These are phyloP conservation scores for Harpalus rufipes DNA, from an alignment of 2,888 invertebrate species.

Conservation along the genomic window DNA sequence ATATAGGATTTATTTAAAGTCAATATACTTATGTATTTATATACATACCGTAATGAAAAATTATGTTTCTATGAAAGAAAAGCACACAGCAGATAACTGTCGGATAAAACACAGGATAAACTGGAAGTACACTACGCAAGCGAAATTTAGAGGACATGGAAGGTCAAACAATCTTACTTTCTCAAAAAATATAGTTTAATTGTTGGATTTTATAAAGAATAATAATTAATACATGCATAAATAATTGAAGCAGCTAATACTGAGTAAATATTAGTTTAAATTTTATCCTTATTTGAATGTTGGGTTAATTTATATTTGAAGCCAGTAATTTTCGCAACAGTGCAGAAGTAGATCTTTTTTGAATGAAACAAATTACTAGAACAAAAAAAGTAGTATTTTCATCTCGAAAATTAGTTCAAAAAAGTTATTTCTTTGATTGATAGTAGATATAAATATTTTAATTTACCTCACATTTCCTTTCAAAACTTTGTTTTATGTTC, in stretches of 20 bases:
- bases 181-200: slow-evolving; percentile 7
- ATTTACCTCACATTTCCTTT: slow-evolving; percentile 15
- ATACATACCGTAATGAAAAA: slow-evolving; percentile 21
- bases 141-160: slow-evolving; percentile 36
- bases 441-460: neutral
- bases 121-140: neutral
- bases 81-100: neutral
- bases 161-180: slow-evolving; percentile 33
- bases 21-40: neutral
- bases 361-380: neutral
- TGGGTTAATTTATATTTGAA: no score
- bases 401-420: no score
- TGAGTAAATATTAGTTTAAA: no score
- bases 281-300: no score
- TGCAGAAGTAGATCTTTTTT: no score
- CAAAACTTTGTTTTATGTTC: neutral
- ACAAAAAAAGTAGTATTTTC: neutral
- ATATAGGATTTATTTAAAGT: neutral
- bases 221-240: no score
- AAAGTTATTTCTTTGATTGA: neutral
- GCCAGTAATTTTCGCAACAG: no score
- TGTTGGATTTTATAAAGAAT: no score
- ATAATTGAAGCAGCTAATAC: no score
- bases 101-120: neutral
- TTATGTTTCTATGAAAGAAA: neutral